Evolutionary conservation across 2,113 vertebrate genomes (phyloP), one percentile per base, ranked within the genome.

Genomic region (Syngnathus floridae): DNA sequence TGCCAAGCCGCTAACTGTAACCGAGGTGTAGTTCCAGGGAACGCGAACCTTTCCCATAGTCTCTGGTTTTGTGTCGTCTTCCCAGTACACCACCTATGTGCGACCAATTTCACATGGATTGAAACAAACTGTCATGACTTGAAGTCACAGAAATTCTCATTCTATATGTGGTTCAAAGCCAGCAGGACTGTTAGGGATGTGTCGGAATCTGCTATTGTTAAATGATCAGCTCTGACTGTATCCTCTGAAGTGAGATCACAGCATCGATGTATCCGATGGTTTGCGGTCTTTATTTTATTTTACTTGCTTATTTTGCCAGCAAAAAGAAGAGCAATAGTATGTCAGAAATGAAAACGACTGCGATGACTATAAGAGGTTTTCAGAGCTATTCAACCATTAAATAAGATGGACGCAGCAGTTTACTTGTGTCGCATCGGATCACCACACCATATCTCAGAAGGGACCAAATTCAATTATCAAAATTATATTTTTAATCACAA

Each of bases 21-120:
- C 89, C 0, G 91, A 92, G 1, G 94, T 95, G 76, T 92, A 90
- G 71, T 94, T 95, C 79, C 94, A 93, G 49, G 90, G 86, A 82
- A 95, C 93, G 78, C 90, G 90, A 13, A 96, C 84, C 80, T 92
- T 95, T 69, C 90, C 91, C 63, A 95, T 92, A 43, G 93, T 92
- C 55, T 94, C 93, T 63, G 95, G 94, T 76, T 95, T 93, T 1
- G 91, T 94, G 70, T 90, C 93, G 4, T 94, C 91, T 75, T 93
- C 91, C 96, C 95, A 98, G 84, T 95, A 97, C 59, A 89, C 92
- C 64, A 97, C 92, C 96, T 98, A 82, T 72, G 61, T 38, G 54
- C 69, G 62, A 79, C 21, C 38, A 48, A 57, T 65, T 31, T 56
- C 4, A 63, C 67, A 22, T 4, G 2, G 12, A 67, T 46, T 21